Percentiles rank a stretch among this genome's conserved stretches.
phyloP scores from a whole-genome alignment of 2,888 invertebrate genomes.

The Lycaena phlaeas region DNA sequence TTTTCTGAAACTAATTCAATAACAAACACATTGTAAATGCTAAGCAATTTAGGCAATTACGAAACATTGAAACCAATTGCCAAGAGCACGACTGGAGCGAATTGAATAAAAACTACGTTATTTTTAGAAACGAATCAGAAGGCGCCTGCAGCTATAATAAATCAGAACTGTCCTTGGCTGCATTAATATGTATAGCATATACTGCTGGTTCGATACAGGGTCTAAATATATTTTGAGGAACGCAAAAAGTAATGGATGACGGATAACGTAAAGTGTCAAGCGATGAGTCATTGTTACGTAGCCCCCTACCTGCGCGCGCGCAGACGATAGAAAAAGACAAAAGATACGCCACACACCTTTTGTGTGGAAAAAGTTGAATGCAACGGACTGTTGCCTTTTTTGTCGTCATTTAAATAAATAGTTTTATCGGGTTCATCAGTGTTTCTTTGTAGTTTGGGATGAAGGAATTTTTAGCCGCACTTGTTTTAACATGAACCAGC shows the following conservation, averaged over 20 bases:
- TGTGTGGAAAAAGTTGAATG: slow-evolving; percentile 20
- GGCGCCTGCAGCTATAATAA: slow-evolving; percentile 42
- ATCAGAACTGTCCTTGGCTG: slow-evolving; percentile 27
- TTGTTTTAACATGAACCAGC: slow-evolving; percentile 4
- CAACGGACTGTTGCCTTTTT: slow-evolving; percentile 8
- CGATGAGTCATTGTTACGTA: slow-evolving; percentile 23
- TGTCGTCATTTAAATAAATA: slow-evolving; percentile 16
- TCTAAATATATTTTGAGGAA: background rate
- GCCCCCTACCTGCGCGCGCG: slow-evolving; percentile 33
- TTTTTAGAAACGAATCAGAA: slow-evolving; percentile 35
- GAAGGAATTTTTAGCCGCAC: background rate
- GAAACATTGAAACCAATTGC: slow-evolving; percentile 17
- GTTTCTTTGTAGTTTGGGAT: slow-evolving; percentile 7
- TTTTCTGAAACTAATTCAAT: background rate
- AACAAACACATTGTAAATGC: background rate
- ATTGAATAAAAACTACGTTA: slow-evolving; percentile 29
- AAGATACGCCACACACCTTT: slow-evolving; percentile 23
- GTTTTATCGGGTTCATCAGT: slow-evolving; percentile 15
- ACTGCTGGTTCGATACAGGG: slow-evolving; percentile 2
- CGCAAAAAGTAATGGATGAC: slow-evolving; percentile 9
- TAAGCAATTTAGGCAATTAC: slow-evolving; percentile 15
- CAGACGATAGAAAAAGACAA: slow-evolving; percentile 26
- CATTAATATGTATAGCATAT: slow-evolving; percentile 15
- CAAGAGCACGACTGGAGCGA: slow-evolving; percentile 18
- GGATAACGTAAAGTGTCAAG: slow-evolving; percentile 15